Conservation (phyloP, 2,797 vertebrate species). For the Naso thynnoides region DNA sequence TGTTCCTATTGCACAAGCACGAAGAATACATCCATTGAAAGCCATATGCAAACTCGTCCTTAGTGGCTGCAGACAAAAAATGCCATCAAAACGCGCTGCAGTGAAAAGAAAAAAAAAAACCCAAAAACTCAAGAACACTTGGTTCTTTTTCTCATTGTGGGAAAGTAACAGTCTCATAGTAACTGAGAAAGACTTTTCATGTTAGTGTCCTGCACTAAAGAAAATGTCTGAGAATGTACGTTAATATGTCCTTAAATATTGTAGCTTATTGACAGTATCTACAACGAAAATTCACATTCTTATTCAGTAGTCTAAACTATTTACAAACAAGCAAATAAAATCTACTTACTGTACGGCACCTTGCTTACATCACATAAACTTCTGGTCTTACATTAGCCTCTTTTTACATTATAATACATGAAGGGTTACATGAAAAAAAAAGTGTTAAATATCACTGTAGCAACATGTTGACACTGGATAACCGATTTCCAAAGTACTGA, state of each 20-base stretch:
- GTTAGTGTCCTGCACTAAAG: conserved; percentile 68
- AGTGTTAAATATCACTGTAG: conserved; percentile 55
- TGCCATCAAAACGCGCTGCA: conserved; percentile 5
- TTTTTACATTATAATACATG: conserved; percentile 51
- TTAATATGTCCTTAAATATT: conserved; percentile 54
- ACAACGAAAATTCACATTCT: conserved; percentile 58
- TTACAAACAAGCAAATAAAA: conserved; percentile 49
- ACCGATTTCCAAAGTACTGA: conserved; percentile 93
- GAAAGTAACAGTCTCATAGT: conserved; percentile 31
- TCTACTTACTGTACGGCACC: conserved; percentile 37
- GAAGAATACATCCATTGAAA: conserved; percentile 60
- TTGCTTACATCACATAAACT: conserved; percentile 40
- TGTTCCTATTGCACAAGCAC: conserved; percentile 55
- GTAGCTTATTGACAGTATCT: conserved; percentile 40
- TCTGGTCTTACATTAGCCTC: conserved; percentile 8
- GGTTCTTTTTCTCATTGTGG: conserved; percentile 27
- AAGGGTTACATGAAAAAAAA: too few species aligned
- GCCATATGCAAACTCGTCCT: conserved; percentile 41
- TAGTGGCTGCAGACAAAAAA: conserved; percentile 33
- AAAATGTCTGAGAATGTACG: conserved; percentile 21
- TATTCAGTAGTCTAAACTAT: conserved; percentile 61
- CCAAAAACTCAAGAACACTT: conserved; percentile 15
- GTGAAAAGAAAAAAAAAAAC: background rate
- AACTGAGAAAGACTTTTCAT: conserved; percentile 40
- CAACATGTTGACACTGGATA: conserved; percentile 82